Evolutionary conservation across 2,113 vertebrate genomes (phyloP).

Genomic region (Lepisosteus osseus): DNA sequence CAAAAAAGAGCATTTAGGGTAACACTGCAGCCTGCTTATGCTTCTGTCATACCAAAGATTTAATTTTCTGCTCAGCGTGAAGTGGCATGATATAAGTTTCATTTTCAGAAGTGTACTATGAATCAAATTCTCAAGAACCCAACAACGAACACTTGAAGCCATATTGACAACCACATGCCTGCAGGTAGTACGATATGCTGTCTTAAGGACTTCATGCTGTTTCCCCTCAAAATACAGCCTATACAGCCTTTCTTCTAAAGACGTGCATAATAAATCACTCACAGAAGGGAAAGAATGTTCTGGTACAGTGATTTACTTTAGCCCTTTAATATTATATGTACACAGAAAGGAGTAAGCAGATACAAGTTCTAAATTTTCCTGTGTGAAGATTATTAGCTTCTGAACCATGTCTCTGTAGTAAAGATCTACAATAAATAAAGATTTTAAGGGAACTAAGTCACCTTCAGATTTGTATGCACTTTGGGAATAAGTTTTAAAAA

Average conservation of each 20-base stretch:
- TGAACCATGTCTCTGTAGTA: too few species aligned
- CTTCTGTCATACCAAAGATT: constrained; percentile 50
- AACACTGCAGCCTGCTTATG: constrained; percentile 20
- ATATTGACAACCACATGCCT: constrained; percentile 48
- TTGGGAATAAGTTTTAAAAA: background rate
- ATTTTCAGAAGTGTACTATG: constrained; percentile 45
- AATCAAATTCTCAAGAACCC: constrained; percentile 53
- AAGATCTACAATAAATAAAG: too few species aligned
- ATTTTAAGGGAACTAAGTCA: too few species aligned
- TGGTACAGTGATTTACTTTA: background rate
- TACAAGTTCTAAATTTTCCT: background rate
- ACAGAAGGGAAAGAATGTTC: constrained; percentile 34
- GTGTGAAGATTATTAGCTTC: background rate
- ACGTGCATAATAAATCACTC: constrained; percentile 46
- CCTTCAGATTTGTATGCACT: background rate
- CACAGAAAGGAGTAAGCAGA: background rate
- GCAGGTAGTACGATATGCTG: constrained; percentile 40
- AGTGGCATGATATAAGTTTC: constrained; percentile 47
- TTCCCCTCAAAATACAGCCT: constrained; percentile 34
- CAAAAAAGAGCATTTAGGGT: constrained; percentile 8
- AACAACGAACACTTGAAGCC: constrained; percentile 44
- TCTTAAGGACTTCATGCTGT: constrained; percentile 38
- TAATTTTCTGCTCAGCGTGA: constrained; percentile 60
- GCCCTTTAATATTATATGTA: background rate
- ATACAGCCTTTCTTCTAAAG: constrained; percentile 44